Conservation (phyloP, 2,113 vertebrate genomes). For the Urocynchramus pylzowi region DNA sequence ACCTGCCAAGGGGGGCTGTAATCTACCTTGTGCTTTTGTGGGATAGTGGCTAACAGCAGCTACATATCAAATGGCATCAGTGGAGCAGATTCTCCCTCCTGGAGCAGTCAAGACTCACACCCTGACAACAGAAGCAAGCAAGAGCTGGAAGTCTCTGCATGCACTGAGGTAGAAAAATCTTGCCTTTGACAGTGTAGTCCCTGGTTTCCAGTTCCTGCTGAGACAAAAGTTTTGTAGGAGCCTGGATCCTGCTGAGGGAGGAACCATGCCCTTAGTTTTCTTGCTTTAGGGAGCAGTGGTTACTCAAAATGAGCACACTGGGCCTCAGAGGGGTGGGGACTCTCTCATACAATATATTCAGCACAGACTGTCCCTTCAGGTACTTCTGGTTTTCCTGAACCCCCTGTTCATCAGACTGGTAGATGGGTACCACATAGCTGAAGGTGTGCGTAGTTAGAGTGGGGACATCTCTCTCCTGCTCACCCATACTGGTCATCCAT, state of each 20-base stretch:
- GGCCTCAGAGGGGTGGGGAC: not conserved
- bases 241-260: not conserved
- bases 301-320: not conserved
- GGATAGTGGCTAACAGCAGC: not conserved
- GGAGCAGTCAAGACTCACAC: not conserved
- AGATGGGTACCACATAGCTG: not conserved
- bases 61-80: not conserved
- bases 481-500: not conserved
- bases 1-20: not conserved
- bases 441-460: not conserved
- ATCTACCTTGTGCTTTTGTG: not conserved
- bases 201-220: not conserved
- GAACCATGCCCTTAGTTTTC: not conserved
- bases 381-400: not conserved
- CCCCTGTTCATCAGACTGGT: not conserved
- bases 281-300: not conserved
- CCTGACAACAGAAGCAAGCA: not conserved
- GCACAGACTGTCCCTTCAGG: not conserved
- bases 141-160: not conserved
- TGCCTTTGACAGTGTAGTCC: not conserved
- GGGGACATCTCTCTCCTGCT: not conserved
- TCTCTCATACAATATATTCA: not conserved
- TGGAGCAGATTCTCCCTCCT: not conserved
- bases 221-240: not conserved
- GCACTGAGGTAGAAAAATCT: not conserved